A percentile compares a stretch with the other conserved stretches of the same genome.
phyloP scores from a whole-genome alignment of 2,113 vertebrate genomes.

The Muntiacus muntjak region DNA sequence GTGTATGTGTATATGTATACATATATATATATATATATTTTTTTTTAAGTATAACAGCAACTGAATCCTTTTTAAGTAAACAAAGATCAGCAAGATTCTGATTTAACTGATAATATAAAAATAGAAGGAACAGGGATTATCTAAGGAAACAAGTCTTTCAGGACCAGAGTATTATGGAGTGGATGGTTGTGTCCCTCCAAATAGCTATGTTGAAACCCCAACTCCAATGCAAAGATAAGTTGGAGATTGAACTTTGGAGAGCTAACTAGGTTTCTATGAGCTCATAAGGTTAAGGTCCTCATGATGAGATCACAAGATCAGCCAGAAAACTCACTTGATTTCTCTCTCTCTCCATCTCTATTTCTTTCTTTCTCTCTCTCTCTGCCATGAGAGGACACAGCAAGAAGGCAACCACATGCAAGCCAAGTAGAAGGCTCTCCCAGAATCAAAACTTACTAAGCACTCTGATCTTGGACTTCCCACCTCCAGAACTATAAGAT shows the following conservation, averaged over 20 bases:
- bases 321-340: background rate
- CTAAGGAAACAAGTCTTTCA: background rate
- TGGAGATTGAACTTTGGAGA: background rate
- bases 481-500: background rate
- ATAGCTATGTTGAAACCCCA: background rate
- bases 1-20: no score
- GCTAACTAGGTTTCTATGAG: background rate
- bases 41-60: background rate
- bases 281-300: background rate
- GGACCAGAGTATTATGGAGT: background rate
- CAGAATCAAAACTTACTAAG: background rate
- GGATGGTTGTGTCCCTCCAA: background rate
- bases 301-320: background rate
- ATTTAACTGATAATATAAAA: constrained; percentile 9
- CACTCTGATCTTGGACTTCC: background rate
- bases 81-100: background rate
- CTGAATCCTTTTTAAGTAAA: background rate
- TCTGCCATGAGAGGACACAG: background rate
- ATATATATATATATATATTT: no score
- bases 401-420: background rate
- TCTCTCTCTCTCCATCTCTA: background rate
- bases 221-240: background rate
- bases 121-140: background rate
- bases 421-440: background rate
- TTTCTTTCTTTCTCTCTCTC: background rate